A percentile compares a stretch with the other conserved stretches of the same genome.
Evolutionary conservation across 2,113 vertebrate species (phyloP).

Genomic region (Dromaius novaehollandiae): DNA sequence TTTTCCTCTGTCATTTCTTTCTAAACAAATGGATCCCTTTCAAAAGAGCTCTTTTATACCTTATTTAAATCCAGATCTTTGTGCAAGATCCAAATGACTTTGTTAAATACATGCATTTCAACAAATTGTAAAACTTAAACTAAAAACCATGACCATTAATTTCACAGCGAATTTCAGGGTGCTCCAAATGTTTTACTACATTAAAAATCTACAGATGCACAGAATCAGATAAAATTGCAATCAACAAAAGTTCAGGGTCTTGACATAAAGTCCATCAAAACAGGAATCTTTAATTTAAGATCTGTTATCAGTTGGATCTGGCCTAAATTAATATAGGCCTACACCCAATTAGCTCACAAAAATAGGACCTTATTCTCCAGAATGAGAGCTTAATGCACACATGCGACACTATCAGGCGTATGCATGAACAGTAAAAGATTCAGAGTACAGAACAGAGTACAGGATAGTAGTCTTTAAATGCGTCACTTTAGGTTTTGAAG

Average conservation of each 20-base stretch:
- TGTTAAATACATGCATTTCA: not conserved
- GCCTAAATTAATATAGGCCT: not conserved
- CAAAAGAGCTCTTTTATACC: not conserved
- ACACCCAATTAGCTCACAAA: not conserved
- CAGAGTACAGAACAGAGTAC: not conserved
- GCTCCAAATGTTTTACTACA: not conserved
- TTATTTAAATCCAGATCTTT: not conserved
- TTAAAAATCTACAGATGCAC: not conserved
- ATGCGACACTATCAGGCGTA: not conserved
- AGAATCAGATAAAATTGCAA: not conserved
- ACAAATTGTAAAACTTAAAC: not conserved
- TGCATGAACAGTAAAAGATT: not conserved
- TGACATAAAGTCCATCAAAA: not conserved
- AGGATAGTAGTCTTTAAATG: not conserved
- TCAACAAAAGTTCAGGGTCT: not conserved
- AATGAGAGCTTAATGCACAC: not conserved
- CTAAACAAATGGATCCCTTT: not conserved
- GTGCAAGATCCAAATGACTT: accelerated
- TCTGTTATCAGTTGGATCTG: not conserved
- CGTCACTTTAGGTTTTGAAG: not conserved
- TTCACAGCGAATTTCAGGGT: not conserved
- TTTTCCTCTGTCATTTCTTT: not conserved
- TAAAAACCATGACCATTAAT: not conserved
- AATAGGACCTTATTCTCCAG: not conserved
- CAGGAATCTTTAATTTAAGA: not conserved